Evolutionary conservation across 2,888 invertebrate genomes (phyloP).

Genomic region (Aplocera efformata): DNA sequence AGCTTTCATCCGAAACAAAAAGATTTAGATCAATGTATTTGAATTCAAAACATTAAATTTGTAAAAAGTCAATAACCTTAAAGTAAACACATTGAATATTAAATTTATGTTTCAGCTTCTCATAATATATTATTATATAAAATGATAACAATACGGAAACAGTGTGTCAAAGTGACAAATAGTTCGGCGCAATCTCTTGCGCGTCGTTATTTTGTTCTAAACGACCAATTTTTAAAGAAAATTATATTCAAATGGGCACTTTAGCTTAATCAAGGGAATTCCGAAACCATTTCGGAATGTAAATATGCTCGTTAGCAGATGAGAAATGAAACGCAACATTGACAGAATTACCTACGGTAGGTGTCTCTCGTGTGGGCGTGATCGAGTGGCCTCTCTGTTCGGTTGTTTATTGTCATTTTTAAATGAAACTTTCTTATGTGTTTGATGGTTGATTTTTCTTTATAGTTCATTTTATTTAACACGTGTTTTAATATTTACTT

Average conservation of each 20-base stretch:
- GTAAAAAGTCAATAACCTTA: too few species aligned
- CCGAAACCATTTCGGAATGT: constrained; percentile 23
- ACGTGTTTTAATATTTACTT: too few species aligned
- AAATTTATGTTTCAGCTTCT: too few species aligned
- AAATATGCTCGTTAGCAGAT: constrained; percentile 29
- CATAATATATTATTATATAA: not conserved
- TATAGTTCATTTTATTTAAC: too few species aligned
- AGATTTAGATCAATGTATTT: too few species aligned
- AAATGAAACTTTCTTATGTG: not conserved
- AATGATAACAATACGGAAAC: constrained; percentile 34
- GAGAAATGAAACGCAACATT: constrained; percentile 23
- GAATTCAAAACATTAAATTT: too few species aligned
- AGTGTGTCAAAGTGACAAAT: constrained; percentile 48
- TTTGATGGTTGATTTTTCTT: too few species aligned
- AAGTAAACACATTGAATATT: too few species aligned
- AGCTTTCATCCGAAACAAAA: too few species aligned
- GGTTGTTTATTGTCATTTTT: constrained; percentile 9
- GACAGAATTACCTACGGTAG: not conserved
- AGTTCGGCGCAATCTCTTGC: constrained; percentile 28
- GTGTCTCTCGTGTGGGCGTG: constrained; percentile 6
- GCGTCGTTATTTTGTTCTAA: constrained; percentile 23
- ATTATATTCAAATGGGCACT: constrained; percentile 20
- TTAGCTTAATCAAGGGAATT: constrained; percentile 27
- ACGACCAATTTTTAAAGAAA: constrained; percentile 24
- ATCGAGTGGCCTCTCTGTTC: constrained; percentile 3